These are phyloP conservation scores for Bradypus variegatus DNA, from an alignment of 2,797 vertebrate species.

Conservation along the genomic window DNA sequence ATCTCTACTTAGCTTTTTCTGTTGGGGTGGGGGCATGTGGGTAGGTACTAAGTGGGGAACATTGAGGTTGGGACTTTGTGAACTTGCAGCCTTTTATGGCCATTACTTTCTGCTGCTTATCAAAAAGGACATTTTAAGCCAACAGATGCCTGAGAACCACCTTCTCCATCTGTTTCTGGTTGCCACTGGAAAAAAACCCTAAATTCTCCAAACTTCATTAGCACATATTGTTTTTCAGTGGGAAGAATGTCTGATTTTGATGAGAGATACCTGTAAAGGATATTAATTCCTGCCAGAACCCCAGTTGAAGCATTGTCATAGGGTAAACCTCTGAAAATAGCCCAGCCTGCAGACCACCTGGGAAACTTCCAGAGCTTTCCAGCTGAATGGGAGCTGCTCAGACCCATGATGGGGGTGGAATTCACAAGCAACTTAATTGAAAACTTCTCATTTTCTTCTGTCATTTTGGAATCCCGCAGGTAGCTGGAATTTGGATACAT, in stretches of 20 bases:
- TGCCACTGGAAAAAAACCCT: background rate
- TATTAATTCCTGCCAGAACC: constrained; percentile 41
- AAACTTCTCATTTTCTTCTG: background rate
- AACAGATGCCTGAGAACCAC: constrained; percentile 10
- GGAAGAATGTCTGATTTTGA: constrained; percentile 36
- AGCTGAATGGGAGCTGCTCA: background rate
- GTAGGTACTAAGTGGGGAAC: background rate
- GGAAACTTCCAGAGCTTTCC: background rate
- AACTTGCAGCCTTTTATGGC: constrained; percentile 48
- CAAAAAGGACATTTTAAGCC: constrained; percentile 47
- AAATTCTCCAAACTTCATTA: constrained; percentile 41
- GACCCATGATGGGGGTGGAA: background rate
- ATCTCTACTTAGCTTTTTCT: constrained; percentile 50
- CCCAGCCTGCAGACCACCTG: background rate
- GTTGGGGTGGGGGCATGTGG: background rate
- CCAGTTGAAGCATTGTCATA: background rate
- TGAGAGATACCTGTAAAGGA: constrained; percentile 12
- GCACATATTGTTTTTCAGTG: constrained; percentile 2
- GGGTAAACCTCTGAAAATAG: background rate
- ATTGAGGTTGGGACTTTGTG: background rate
- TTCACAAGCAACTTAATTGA: background rate
- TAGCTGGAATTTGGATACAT: constrained; percentile 28
- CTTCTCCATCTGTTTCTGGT: constrained; percentile 36
- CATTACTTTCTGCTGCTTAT: constrained; percentile 33
- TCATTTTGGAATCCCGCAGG: background rate